Evolutionary conservation across 2,113 vertebrate genomes (phyloP), one percentile per base, ranked within the genome.

Genomic region (Podarcis muralis): DNA sequence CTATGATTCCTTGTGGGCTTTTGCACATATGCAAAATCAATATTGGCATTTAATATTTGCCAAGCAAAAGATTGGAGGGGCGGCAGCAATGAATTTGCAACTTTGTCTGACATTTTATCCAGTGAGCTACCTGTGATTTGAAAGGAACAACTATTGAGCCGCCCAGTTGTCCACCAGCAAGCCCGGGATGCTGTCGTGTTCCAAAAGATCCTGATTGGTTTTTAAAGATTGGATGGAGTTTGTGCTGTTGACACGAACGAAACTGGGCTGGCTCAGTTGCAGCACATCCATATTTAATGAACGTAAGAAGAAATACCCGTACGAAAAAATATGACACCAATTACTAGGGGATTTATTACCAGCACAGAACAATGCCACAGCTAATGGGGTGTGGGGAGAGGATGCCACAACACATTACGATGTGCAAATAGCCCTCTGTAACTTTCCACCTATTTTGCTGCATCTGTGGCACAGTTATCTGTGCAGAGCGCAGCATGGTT

Each of bases 291-390:
- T 81, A 87, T 87, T 87, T 87, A 81, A 87, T 87, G 35, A 87
- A 72, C 23, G 25, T 74, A 81, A 75, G 53, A 71, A 87, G 79
- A 81, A 87, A 81, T 81, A 35, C 53, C 69, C 69, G 4, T 72
- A 81, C 74, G 86, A 62, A 62, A 81, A 75, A 81, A 62, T 62
- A n/a, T 74, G 35, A 75, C 53, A 81, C 68, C 86, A 87, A 82
- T 87, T 87, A 87, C 27, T n/a, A 13, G 40, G 66, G 27, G 53
- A 87, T 81, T 87, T 87, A 87, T 81, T 75, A 81, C 43, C 68
- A 74, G 35, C 35, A 81, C 18, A 30, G 57, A 43, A 82, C 35
- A 87, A 40, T 74, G 48, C 79, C 79, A 72, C 20, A 13, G 80
- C 69, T 82, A 87, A 82, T 74, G 71, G 68, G 32, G 48, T 53